Percentiles rank a stretch among this genome's conserved stretches.
Evolutionary conservation across 2,113 vertebrate species (phyloP).

Genomic region (Chaetura pelagica): DNA sequence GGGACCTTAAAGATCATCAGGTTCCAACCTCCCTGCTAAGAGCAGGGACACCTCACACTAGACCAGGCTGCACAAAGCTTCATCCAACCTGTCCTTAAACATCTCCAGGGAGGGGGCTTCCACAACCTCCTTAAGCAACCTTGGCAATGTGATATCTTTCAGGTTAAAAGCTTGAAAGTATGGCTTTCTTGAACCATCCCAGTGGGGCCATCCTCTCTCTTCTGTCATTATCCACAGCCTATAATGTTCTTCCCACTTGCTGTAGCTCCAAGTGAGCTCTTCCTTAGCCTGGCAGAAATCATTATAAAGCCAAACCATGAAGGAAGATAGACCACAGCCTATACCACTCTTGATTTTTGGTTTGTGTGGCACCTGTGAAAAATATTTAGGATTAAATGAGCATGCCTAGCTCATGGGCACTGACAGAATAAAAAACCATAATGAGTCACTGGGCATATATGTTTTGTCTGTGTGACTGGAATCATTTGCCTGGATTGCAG

Average conservation of each 20-base stretch:
- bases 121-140: too few relatives aligned
- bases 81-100: too few relatives aligned
- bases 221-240: background rate
- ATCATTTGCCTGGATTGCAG: background rate
- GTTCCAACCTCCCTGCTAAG: too few relatives aligned
- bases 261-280: background rate
- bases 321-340: background rate
- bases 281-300: background rate
- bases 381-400: background rate
- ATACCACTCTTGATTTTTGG: background rate
- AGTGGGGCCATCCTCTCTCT: background rate
- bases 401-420: background rate
- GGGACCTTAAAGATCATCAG: too few relatives aligned
- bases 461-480: background rate
- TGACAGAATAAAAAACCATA: background rate
- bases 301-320: background rate
- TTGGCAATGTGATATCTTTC: background rate
- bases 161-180: background rate
- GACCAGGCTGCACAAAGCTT: too few relatives aligned
- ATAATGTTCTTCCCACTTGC: background rate
- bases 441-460: background rate
- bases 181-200: background rate
- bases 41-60: too few relatives aligned
- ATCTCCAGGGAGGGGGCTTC: too few relatives aligned
- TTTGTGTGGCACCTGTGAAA: background rate